A percentile compares a stretch with the other conserved stretches of the same genome.
Conservation (phyloP, 2,888 invertebrate genomes). For the Pyrrhia umbra region DNA sequence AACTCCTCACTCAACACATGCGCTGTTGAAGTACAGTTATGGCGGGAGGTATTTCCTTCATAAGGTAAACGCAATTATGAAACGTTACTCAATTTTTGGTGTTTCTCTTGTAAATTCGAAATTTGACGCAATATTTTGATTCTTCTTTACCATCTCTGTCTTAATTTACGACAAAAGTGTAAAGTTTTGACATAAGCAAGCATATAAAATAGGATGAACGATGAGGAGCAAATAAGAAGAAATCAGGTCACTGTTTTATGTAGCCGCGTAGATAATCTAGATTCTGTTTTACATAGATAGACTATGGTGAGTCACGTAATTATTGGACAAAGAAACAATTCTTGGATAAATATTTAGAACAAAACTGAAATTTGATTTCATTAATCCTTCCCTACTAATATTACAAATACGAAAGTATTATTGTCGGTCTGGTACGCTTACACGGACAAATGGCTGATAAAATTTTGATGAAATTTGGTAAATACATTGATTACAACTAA, state of each 20-base stretch:
- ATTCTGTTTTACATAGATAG: slow-evolving; percentile 5
- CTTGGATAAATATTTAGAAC: no score
- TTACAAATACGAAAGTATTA: no score
- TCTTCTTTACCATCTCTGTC: no score
- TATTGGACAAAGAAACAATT: not conserved
- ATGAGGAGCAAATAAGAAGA: slow-evolving; percentile 23
- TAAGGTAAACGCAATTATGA: slow-evolving; percentile 13
- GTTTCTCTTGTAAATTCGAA: not conserved
- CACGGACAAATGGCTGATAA: no score
- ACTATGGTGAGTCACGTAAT: slow-evolving; percentile 21
- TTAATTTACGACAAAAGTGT: not conserved
- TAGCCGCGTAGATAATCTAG: slow-evolving; percentile 5
- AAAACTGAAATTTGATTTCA: no score
- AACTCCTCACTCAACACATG: slow-evolving; percentile 37
- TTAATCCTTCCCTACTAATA: no score
- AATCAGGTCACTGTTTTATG: slow-evolving; percentile 37
- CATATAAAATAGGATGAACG: slow-evolving; percentile 38
- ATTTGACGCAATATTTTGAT: no score
- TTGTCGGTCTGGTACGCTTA: no score
- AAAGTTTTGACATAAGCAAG: slow-evolving; percentile 26
- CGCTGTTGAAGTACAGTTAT: slow-evolving; percentile 32
- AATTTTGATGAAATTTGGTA: no score
- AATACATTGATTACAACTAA: no score
- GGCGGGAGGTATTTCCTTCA: slow-evolving; percentile 1
- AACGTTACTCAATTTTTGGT: not conserved